Evolutionary conservation across 2,888 invertebrate genomes (phyloP).

Genomic region (Drosophila planitibia): DNA sequence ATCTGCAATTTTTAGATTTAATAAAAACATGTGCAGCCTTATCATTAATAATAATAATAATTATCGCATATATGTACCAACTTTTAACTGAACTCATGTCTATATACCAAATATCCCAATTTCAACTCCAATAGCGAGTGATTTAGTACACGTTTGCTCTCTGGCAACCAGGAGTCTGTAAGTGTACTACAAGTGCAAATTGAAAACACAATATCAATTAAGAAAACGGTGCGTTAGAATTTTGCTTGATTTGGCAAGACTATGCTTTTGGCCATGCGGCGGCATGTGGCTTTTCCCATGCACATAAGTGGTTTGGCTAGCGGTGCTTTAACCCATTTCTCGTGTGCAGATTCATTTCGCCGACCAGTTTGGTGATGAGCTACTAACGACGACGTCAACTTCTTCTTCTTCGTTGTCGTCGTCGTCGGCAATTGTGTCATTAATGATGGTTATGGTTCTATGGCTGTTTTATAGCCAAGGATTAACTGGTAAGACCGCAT

Average conservation of each 20-base stretch:
- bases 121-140: background rate
- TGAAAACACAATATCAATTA: slow-evolving; percentile 5
- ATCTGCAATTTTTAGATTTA: background rate
- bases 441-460: slow-evolving; percentile 34
- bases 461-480: slow-evolving; percentile 23
- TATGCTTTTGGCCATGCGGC: background rate
- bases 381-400: slow-evolving; percentile 32
- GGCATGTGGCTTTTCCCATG: background rate
- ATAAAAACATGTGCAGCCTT: background rate
- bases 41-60: background rate
- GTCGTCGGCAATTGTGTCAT: slow-evolving; percentile 33
- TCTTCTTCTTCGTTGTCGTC: background rate
- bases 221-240: slow-evolving; percentile 1
- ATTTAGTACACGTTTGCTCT: background rate
- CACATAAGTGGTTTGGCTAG: slow-evolving; percentile 24
- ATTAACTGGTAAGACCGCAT: slow-evolving; percentile 55
- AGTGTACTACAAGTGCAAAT: background rate
- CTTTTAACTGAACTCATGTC: background rate
- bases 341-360: slow-evolving; percentile 1
- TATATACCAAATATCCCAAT: background rate
- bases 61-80: background rate
- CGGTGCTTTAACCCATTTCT: slow-evolving; percentile 54
- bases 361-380: slow-evolving; percentile 51
- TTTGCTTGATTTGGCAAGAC: slow-evolving; percentile 11
- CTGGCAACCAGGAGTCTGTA: background rate